Evolutionary conservation across 2,113 vertebrate genomes (phyloP), one percentile per base, ranked within the genome.

Genomic region (Ciconia stormi): DNA sequence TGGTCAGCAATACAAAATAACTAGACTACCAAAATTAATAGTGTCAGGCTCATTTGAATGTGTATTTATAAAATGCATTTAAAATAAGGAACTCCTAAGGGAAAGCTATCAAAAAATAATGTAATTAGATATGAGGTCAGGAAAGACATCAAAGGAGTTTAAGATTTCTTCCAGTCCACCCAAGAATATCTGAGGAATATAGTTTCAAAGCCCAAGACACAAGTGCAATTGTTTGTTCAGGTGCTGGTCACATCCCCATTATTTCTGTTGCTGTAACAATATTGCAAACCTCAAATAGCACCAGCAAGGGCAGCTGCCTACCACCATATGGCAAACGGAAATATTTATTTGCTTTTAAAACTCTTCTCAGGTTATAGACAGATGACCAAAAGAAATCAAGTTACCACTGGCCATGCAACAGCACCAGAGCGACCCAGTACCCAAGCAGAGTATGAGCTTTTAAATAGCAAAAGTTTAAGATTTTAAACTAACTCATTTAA

Each of bases 161-260:
- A 65, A 79, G 65, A 79, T 87, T 95, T 94, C 61, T 80, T 82
- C 52, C 58, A 77, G 65, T 94, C 34, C 62, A 61, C 40, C 53
- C 78, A 82, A 87, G 56, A 85, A 89, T 82, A 95, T 27, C 74
- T 34, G 76, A 89, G 61, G 77, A 95, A 47, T 76, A 73, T 0
- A 38, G 32, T 27, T 93, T 69, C 77, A 89, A 94, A 94, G 83
- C 76, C 59, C 47, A 82, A 72, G 87, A 74, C 78, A 73, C 74
- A 91, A 78, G 79, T 79, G 88, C 40, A 90, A 32, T 36, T 89
- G 86, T 96, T 95, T 91, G 81, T 82, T 85, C 94, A 90, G 78
- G 89, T 89, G 93, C 42, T 71, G 66, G 21, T 66, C 87, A 66
- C 42, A 70, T 61, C 38, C 50, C n/a, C 0, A 0, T 47, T 42